Evolutionary conservation across 2,888 invertebrate species (phyloP).

Genomic region (Hirtodrosophila duncani): DNA sequence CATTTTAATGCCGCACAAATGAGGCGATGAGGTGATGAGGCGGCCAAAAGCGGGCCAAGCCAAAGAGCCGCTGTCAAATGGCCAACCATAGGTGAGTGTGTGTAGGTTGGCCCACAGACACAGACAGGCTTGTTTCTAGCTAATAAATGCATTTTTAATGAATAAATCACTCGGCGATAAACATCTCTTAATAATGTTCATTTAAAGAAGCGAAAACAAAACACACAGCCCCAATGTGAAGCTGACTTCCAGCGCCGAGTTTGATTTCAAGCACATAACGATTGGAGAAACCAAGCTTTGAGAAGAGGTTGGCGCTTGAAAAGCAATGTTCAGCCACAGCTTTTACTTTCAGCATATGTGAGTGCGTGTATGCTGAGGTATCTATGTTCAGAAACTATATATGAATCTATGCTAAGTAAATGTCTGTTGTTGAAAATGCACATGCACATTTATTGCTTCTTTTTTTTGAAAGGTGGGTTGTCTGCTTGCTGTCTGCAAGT

Average conservation of each 20-base stretch:
- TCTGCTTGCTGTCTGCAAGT: constrained; percentile 58
- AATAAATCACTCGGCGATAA: constrained; percentile 78
- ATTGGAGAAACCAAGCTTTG: constrained; percentile 30
- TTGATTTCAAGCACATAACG: constrained; percentile 49
- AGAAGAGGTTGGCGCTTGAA: constrained; percentile 57
- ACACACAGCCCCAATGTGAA: constrained; percentile 43
- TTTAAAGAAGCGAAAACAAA: constrained; percentile 73
- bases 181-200: constrained; percentile 78
- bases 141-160: constrained; percentile 78
- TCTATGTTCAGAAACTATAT: too few relatives aligned
- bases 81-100: constrained; percentile 41
- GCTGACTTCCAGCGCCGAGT: constrained; percentile 30
- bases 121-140: constrained; percentile 60
- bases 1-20: constrained; percentile 71
- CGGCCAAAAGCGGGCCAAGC: constrained; percentile 33
- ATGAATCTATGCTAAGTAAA: too few relatives aligned
- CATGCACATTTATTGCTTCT: constrained; percentile 8
- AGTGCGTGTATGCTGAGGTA: too few relatives aligned
- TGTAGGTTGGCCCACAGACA: constrained; percentile 38
- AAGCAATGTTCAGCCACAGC: constrained; percentile 45
- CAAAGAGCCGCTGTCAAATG: constrained; percentile 46
- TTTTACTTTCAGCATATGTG: too few relatives aligned
- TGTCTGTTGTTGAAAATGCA: too few relatives aligned
- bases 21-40: constrained; percentile 50
- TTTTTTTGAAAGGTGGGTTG: constrained; percentile 22